Evolutionary conservation across 2,888 invertebrate genomes (phyloP).

Genomic region (Resseliella maxima): DNA sequence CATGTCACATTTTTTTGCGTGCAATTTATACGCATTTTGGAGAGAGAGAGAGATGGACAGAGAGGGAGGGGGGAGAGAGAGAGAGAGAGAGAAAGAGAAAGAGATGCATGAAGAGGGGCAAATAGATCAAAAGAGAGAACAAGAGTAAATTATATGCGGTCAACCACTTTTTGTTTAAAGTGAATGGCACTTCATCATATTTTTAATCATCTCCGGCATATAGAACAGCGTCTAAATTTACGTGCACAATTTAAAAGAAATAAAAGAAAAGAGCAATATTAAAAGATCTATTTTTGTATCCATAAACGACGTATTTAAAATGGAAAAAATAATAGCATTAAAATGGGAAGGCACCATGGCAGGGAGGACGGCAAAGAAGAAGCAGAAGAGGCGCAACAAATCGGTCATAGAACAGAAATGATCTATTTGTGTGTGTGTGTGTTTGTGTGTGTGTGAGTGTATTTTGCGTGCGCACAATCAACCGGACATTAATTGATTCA

Average conservation of each 20-base stretch:
- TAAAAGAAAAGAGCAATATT: neutral
- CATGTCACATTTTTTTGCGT: neutral
- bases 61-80: neutral
- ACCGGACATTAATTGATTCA: constrained; percentile 19
- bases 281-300: neutral
- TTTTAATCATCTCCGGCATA: constrained; percentile 34
- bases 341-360: neutral
- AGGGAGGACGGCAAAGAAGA: neutral
- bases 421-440: neutral
- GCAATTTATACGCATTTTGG: neutral
- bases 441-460: neutral
- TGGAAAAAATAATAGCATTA: neutral
- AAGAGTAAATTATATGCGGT: constrained; percentile 6
- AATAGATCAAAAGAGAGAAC: too few species aligned
- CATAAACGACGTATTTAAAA: neutral
- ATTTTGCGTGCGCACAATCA: neutral
- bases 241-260: neutral
- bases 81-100: too few species aligned
- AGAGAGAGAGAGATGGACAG: neutral
- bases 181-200: constrained; percentile 37
- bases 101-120: too few species aligned
- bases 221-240: constrained; percentile 39
- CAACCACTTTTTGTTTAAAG: constrained; percentile 43
- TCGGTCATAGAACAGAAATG: neutral
- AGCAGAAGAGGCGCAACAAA: neutral